Conservation (phyloP, 2,113 vertebrate genomes). For the Cynopterus brachyotis region DNA sequence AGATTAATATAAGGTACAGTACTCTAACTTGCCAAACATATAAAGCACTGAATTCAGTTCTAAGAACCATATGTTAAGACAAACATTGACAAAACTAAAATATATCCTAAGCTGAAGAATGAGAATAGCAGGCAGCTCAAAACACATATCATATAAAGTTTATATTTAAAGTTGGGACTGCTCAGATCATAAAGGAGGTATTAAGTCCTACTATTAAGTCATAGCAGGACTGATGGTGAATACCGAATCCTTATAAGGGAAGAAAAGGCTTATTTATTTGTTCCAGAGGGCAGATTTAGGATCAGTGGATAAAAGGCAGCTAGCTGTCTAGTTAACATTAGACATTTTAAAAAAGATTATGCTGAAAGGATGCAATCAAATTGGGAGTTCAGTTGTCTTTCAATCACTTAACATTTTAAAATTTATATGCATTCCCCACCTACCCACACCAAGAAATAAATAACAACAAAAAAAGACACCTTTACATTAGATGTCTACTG, state of each 20-base stretch:
- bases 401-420: neutral
- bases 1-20: neutral
- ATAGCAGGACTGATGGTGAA: neutral
- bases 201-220: neutral
- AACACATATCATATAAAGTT: neutral
- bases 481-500: neutral
- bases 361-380: neutral
- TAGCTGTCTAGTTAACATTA: neutral
- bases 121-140: neutral
- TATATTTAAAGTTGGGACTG: neutral
- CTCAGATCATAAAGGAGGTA: neutral
- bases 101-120: neutral
- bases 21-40: neutral
- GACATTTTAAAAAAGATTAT: neutral
- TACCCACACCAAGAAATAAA: neutral
- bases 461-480: neutral
- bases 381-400: neutral
- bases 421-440: neutral
- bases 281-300: neutral
- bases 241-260: neutral
- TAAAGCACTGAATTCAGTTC: neutral
- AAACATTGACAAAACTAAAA: neutral
- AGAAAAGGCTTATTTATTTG: neutral
- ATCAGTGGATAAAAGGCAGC: neutral
- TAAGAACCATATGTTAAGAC: neutral